A percentile compares a stretch with the other conserved stretches of the same genome.
These are phyloP conservation scores for Lepidiolamprologus cunningtoni DNA, from an alignment of 2,113 vertebrate species.

Conservation along the genomic window DNA sequence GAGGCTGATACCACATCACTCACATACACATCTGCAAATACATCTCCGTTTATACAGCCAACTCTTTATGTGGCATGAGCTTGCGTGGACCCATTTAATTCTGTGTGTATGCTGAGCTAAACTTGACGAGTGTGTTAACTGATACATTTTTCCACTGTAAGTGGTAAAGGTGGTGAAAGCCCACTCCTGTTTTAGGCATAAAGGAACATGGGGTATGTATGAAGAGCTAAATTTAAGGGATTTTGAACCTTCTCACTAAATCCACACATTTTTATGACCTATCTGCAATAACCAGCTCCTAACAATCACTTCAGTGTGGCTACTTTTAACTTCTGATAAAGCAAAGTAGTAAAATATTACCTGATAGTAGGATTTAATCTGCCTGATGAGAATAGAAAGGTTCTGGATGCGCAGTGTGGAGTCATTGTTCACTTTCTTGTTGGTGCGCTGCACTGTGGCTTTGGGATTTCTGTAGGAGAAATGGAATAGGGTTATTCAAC, in stretches of 20 bases:
- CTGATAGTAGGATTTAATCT: conserved; percentile 95
- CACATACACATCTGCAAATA: conserved; percentile 13
- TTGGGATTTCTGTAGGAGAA: conserved; percentile 83
- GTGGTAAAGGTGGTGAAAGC: not conserved
- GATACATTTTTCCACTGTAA: not conserved
- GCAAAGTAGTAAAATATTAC: conserved; percentile 62
- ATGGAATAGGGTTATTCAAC: not conserved
- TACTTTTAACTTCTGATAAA: not conserved
- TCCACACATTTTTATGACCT: not conserved
- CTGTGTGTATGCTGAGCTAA: not conserved
- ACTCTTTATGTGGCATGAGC: not conserved
- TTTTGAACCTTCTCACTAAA: not conserved
- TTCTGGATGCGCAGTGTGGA: conserved; percentile 90
- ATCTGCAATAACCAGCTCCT: not conserved
- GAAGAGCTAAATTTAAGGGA: not conserved
- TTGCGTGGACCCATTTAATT: not conserved
- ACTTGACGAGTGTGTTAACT: not conserved
- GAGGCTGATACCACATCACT: conserved; percentile 41
- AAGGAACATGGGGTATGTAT: not conserved
- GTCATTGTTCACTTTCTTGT: conserved; percentile 96
- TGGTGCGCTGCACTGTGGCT: conserved; percentile 84
- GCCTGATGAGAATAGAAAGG: conserved; percentile 86
- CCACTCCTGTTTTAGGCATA: not conserved
- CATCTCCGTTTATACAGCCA: not conserved
- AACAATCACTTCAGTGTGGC: not conserved